Evolutionary conservation across 2,113 vertebrate species (phyloP), one percentile per base, ranked within the genome.

Genomic region (Xiphophorus maculatus): DNA sequence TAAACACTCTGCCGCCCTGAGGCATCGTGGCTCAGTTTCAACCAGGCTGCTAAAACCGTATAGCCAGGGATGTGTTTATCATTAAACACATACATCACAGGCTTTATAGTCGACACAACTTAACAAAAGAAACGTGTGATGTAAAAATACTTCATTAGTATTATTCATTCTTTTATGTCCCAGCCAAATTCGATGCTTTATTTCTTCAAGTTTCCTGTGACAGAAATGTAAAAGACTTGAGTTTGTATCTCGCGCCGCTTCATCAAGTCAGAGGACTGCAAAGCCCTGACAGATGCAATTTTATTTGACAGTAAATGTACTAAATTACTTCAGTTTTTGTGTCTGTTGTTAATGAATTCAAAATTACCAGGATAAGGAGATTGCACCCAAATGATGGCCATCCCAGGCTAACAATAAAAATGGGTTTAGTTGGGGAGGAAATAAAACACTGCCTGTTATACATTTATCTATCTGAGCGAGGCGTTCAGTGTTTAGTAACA

Each of bases 1-100:
- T 65, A 76, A 83, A 83, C 71, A 82, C 12, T 66, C 30, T 35
- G 42, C 69, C 32, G 63, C 58, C 42, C 10, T 25, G 0, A 67
- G 37, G 71, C 19, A 40, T 40, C 37, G 5, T 12, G 12, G 12
- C 13, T 42, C 14, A 15, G 54, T 35, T 66, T 66, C 29, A 37
- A 51, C 15, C n/a, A 11, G 13, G 44, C n/a, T 63, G 19, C 1
- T 58, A 70, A 40, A 71, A 54, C 10, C 40, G 2, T 42, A 58
- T 14, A 54, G 69, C 28, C 63, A 30, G 25, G 37, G 28, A 48
- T 60, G 29, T 69, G 44, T 33, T 35, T 9, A 29, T 67, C 69
- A 13, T 58, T 58, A 25, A 58, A n/a, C 51, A n/a, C 25, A n/a
- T 0, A 54, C 22, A n/a, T 3, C 2, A 9, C 51, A 51, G 19